Percentiles rank a stretch among this genome's conserved stretches.
Evolutionary conservation across 2,797 vertebrate species (phyloP).

Genomic region (Gymnothorax javanicus): DNA sequence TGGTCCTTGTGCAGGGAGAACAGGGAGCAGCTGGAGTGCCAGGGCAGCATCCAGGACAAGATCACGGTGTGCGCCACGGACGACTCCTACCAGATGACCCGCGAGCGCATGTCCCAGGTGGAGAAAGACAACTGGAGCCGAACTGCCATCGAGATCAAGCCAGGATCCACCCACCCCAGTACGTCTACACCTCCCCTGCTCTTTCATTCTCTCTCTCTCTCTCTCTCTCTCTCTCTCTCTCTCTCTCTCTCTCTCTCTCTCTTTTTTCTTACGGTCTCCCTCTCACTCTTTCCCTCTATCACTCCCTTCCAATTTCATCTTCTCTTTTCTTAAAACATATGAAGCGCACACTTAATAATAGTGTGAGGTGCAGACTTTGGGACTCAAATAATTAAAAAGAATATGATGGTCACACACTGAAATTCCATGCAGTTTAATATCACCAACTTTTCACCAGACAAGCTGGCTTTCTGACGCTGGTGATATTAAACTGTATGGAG

Average conservation of each 20-base stretch:
- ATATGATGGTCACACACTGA: too few relatives aligned
- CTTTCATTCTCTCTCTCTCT: too few relatives aligned
- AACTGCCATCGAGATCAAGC: constrained; percentile 77
- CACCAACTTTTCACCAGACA: too few relatives aligned
- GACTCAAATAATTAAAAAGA: too few relatives aligned
- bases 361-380: too few relatives aligned
- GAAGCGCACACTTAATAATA: too few relatives aligned
- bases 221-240: constrained; percentile 39
- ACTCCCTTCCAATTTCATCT: background rate
- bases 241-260: constrained; percentile 46
- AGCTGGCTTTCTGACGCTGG: too few relatives aligned
- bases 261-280: background rate
- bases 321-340: background rate
- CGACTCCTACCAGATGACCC: constrained; percentile 77
- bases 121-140: constrained; percentile 82
- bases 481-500: too few relatives aligned
- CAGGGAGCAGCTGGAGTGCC: constrained; percentile 76
- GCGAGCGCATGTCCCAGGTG: constrained; percentile 74
- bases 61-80: constrained; percentile 85
- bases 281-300: background rate
- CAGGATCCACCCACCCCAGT: constrained; percentile 71
- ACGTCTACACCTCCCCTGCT: constrained; percentile 42
- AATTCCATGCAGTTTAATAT: too few relatives aligned
- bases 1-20: constrained; percentile 68
- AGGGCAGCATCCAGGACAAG: constrained; percentile 85